Base-by-base conservation (phyloP, 2,888 invertebrate species). In the Epistrophella euchroma region DNA sequence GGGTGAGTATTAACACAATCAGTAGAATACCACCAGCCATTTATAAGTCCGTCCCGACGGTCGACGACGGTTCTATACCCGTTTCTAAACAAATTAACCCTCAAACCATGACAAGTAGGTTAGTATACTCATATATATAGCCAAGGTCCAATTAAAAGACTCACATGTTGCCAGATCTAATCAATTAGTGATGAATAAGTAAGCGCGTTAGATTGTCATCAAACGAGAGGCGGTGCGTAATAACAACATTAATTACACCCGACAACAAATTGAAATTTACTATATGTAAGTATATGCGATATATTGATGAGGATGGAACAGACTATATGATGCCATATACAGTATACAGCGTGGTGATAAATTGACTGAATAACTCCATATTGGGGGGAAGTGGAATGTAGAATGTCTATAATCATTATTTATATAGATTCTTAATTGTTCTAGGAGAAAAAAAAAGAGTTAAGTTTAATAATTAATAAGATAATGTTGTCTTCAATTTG, bases 131-230 rank as follows among this genome's bases (percentile, higher is more conserved):
- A 5, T 6, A 28, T 28, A 28, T 28, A 28, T 56, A 79, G 35
- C 22, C 37, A n/a, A 56, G 15, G 71, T 22, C 70, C 86, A 86
- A 86, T 86, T 86, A 86, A 86, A 82, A 86, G 82, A 71, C 82
- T 86, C 77, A 77, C 86, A 82, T 60, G 60, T 58, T 81, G 76
- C 77, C 86, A 74, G 82, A 86, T 86, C 86, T 82, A 86, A 86
- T 86, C 86, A 86, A 86, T 86, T 82, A 78, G 71, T 77, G 78
- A 86, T 86, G 78, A 86, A 86, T 86, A 71, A 86, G 86, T 86
- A 77, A 86, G 52, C 82, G 74, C 77, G 37, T 64, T 78, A 73
- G 82, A 86, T 82, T 86, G 77, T 82, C 82, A 86, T 86, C 86
- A 82, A 86, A 64, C 52, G 82, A 78, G 73, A 86, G 86, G 82